Percentiles rank a stretch among this genome's conserved stretches.
Evolutionary conservation across 2,797 vertebrate species (phyloP).

Genomic region (Pipistrellus pipistrellus): DNA sequence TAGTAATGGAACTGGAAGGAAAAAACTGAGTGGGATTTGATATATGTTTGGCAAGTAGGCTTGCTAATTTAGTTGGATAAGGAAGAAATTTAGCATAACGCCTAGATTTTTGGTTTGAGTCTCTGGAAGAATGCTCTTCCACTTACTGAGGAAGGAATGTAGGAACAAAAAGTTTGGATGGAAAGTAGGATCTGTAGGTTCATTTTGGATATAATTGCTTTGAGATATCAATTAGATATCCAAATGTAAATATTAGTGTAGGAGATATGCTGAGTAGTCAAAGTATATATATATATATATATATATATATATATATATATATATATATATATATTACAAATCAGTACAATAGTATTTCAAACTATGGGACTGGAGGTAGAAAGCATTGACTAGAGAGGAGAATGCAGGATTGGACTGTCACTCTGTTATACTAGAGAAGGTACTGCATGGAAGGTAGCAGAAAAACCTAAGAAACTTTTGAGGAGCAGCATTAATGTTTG

Average conservation of each 20-base stretch:
- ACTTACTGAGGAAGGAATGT: constrained; percentile 37
- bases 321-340: not conserved
- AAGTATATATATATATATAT: not conserved
- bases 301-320: not conserved
- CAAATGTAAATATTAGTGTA: not conserved
- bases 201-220: constrained; percentile 34
- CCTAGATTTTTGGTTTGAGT: constrained; percentile 7
- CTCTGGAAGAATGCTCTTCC: not conserved
- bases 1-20: constrained; percentile 21
- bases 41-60: constrained; percentile 48
- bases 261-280: not conserved
- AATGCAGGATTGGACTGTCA: not conserved
- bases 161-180: not conserved
- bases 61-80: constrained; percentile 21
- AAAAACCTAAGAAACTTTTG: not conserved
- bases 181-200: not conserved
- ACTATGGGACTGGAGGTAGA: not conserved
- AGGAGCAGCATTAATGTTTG: constrained; percentile 28
- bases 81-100: constrained; percentile 16
- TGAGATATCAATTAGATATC: not conserved
- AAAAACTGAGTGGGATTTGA: constrained; percentile 33
- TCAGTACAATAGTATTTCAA: constrained; percentile 30
- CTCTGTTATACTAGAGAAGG: not conserved
- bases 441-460: not conserved
- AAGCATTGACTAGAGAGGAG: constrained; percentile 27